These are phyloP conservation scores for Ennomos quercinarius DNA, from an alignment of 2,888 invertebrate species.

Conservation along the genomic window DNA sequence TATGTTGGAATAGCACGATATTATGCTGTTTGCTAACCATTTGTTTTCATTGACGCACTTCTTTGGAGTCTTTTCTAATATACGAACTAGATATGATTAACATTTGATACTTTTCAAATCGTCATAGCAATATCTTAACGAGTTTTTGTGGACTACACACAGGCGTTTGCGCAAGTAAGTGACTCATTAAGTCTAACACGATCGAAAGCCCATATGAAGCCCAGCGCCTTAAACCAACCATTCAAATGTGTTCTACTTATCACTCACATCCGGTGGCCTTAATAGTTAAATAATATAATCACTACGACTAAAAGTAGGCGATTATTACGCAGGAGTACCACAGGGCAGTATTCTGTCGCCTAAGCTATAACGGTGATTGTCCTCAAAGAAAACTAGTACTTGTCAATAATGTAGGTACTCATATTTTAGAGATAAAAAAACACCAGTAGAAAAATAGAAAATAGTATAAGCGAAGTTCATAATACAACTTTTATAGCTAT, in stretches of 20 bases:
- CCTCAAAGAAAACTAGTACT: slow-evolving; percentile 36
- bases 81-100: too few species aligned
- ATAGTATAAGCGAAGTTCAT: slow-evolving; percentile 49
- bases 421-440: slow-evolving; percentile 53
- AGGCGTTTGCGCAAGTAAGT: slow-evolving; percentile 35
- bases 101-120: too few species aligned
- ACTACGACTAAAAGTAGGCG: slow-evolving; percentile 35
- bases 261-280: slow-evolving; percentile 67
- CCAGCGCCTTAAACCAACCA: slow-evolving; percentile 50
- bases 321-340: slow-evolving; percentile 22
- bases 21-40: slow-evolving; percentile 5
- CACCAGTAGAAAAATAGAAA: slow-evolving; percentile 57
- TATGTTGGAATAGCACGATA: slow-evolving; percentile 20
- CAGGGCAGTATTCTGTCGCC: slow-evolving; percentile 31
- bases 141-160: neutral
- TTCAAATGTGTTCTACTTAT: slow-evolving; percentile 64
- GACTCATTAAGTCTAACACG: slow-evolving; percentile 37
- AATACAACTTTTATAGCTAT: slow-evolving; percentile 34
- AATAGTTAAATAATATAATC: slow-evolving; percentile 56
- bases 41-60: neutral
- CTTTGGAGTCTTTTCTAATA: neutral
- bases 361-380: slow-evolving; percentile 24
- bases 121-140: too few species aligned
- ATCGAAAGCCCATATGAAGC: slow-evolving; percentile 44
- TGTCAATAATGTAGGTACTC: slow-evolving; percentile 30